Evolutionary conservation across 2,888 invertebrate genomes (phyloP).

Genomic region (Trachelus stipa): DNA sequence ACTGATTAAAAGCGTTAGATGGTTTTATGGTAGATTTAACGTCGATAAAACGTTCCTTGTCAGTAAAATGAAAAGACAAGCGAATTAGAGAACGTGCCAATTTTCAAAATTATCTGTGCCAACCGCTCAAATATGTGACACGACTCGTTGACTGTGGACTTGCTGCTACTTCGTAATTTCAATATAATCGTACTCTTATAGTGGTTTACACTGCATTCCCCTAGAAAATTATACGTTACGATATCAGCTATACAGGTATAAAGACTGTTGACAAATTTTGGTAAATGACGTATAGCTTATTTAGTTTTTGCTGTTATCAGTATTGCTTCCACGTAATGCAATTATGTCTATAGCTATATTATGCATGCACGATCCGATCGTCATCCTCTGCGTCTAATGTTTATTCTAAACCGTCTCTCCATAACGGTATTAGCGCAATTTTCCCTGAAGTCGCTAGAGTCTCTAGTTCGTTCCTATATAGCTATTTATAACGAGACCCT

Average conservation of each 20-base stretch:
- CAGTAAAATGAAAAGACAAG: constrained; percentile 12
- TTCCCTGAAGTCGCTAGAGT: not conserved
- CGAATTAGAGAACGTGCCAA: constrained; percentile 43
- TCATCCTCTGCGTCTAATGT: too few species aligned
- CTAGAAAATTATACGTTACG: constrained; percentile 10
- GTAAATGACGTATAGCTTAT: not conserved
- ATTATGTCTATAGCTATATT: not conserved
- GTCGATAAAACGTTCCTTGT: constrained; percentile 26
- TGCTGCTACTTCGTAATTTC: constrained; percentile 33
- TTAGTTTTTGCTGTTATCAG: not conserved
- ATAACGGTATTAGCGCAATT: not conserved
- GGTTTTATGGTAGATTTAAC: constrained; percentile 36
- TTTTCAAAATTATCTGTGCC: constrained; percentile 49
- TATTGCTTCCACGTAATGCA: not conserved
- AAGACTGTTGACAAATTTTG: not conserved
- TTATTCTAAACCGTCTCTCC: not conserved
- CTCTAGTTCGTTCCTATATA: not conserved
- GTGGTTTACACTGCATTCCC: constrained; percentile 30
- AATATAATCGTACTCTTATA: constrained; percentile 30
- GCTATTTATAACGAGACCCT: not conserved
- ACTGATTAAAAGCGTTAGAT: not conserved
- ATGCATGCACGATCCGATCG: too few species aligned
- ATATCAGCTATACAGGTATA: not conserved
- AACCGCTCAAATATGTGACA: constrained; percentile 44
- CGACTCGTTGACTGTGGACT: constrained; percentile 53